phyloP scores from a whole-genome alignment of 2,113 vertebrate species.

The Reinhardtius hippoglossoides region DNA sequence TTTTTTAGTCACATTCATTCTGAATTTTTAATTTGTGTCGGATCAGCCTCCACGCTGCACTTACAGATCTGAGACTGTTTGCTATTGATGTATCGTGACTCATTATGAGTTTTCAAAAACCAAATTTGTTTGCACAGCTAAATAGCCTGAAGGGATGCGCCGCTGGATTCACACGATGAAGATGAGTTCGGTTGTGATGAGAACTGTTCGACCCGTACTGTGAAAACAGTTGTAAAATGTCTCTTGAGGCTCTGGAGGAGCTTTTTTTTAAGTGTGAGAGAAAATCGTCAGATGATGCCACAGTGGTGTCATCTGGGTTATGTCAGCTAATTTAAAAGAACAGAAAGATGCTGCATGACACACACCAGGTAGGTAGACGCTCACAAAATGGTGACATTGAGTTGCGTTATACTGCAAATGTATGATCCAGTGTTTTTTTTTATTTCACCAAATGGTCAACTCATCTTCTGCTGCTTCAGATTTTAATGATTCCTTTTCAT shows the following conservation, averaged over 20 bases:
- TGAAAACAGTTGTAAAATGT: neutral
- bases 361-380: neutral
- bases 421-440: neutral
- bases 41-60: neutral
- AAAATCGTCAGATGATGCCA: neutral
- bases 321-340: neutral
- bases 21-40: slow-evolving; percentile 1
- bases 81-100: neutral
- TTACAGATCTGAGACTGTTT: neutral
- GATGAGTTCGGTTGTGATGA: neutral
- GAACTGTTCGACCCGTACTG: neutral
- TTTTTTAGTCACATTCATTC: slow-evolving; percentile 19
- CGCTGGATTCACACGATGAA: neutral
- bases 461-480: neutral
- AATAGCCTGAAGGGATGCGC: neutral
- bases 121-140: neutral
- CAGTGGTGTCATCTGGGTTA: neutral
- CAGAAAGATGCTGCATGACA: neutral
- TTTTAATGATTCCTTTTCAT: neutral
- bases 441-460: neutral
- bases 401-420: too few species aligned
- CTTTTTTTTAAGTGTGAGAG: neutral
- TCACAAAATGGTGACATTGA: neutral
- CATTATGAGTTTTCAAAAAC: neutral
- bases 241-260: slow-evolving; percentile 1